Percentiles rank a stretch among this genome's conserved stretches.
phyloP scores from a whole-genome alignment of 2,797 vertebrate genomes.

The Podarcis siculus region DNA sequence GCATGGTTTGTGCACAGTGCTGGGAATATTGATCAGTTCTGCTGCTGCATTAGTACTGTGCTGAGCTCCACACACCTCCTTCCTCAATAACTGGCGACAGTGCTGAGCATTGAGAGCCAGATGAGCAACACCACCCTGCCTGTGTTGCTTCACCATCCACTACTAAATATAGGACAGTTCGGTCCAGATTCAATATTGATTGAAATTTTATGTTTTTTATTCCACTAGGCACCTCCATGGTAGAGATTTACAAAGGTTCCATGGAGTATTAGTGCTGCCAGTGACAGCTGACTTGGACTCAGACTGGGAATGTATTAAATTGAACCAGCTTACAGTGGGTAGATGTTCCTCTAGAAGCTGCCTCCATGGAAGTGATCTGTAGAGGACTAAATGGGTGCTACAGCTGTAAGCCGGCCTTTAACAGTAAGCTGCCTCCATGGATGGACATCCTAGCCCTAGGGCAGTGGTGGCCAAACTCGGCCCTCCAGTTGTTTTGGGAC shows the following conservation, averaged over 20 bases:
- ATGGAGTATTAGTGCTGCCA: not conserved
- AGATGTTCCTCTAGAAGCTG: not conserved
- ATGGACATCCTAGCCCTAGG: not conserved
- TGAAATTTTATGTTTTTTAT: not conserved
- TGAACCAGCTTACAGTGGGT: not conserved
- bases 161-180: conserved; percentile 23
- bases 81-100: too few relatives aligned
- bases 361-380: not conserved
- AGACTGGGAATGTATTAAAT: not conserved
- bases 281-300: not conserved
- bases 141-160: too few relatives aligned
- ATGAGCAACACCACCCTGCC: too few relatives aligned
- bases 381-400: not conserved
- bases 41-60: too few relatives aligned
- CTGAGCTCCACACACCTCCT: too few relatives aligned
- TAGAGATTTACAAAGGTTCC: not conserved
- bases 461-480: not conserved
- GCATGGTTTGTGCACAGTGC: too few relatives aligned
- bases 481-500: too few relatives aligned
- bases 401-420: not conserved
- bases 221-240: not conserved
- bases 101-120: too few relatives aligned
- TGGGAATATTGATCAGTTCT: too few relatives aligned
- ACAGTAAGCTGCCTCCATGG: not conserved
- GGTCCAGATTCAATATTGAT: conserved; percentile 2